Conservation (phyloP, 2,888 invertebrate genomes). For the Trissolcus brochymenae region DNA sequence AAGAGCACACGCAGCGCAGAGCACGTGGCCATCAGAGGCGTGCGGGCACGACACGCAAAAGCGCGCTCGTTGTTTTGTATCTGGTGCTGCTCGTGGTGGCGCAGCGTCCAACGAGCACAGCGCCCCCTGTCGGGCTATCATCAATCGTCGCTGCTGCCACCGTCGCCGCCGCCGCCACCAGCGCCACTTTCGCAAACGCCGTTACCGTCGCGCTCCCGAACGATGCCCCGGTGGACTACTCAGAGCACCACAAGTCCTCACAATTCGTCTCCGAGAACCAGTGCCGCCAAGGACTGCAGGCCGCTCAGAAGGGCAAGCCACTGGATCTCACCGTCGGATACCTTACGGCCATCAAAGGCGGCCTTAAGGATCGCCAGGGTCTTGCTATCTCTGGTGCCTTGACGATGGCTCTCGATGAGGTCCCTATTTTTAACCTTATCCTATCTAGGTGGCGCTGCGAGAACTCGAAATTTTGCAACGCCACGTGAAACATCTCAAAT, state of each 20-base stretch:
- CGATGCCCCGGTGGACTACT: slow-evolving; percentile 45
- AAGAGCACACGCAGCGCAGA: slow-evolving; percentile 61
- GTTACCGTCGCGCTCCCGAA: slow-evolving; percentile 34
- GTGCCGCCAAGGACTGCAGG: slow-evolving; percentile 38
- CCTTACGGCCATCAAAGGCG: slow-evolving; percentile 88
- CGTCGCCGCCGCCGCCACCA: slow-evolving; percentile 39
- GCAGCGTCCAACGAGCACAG: slow-evolving; percentile 71
- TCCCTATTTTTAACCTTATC: slow-evolving; percentile 69
- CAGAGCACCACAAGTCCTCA: slow-evolving; percentile 44
- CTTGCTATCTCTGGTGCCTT: slow-evolving; percentile 93
- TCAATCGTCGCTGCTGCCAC: slow-evolving; percentile 47
- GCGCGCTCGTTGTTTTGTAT: slow-evolving; percentile 42
- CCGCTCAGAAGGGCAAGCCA: slow-evolving; percentile 55
- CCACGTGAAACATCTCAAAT: no score
- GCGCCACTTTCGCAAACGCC: slow-evolving; percentile 50
- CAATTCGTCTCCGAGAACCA: slow-evolving; percentile 38
- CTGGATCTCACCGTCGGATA: slow-evolving; percentile 87
- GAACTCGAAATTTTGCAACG: no score
- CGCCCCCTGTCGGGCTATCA: slow-evolving; percentile 60
- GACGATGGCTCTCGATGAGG: slow-evolving; percentile 90
- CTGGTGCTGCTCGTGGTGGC: slow-evolving; percentile 70
- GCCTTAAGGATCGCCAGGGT: slow-evolving; percentile 87
- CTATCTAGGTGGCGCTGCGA: background rate
- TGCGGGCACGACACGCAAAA: slow-evolving; percentile 32
- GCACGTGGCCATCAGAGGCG: slow-evolving; percentile 34